Evolutionary conservation across 1,140 invertebrate species (phyloP), one percentile per base, ranked within the genome.

Genomic region (Cyclina sinensis): DNA sequence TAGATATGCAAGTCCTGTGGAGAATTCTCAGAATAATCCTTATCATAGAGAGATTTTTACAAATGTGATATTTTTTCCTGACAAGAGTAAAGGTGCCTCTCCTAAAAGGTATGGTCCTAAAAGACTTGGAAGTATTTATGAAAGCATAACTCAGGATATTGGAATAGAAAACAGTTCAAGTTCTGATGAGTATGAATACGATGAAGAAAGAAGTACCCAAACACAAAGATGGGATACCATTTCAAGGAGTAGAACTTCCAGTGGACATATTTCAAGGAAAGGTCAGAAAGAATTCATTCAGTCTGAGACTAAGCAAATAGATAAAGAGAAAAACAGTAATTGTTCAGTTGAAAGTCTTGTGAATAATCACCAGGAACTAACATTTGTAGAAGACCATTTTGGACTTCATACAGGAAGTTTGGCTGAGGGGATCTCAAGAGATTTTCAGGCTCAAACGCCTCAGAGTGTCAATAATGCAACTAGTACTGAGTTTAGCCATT

Each of bases 311-410:
- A 14, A 70, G 21, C 11, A 21, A n/a, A 70, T 37, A 70, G 14
- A 37, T 43, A 16, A 2, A 1, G 32, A 37, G 4, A 35, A 35
- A 70, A 37, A 70, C 32, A 70, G 3, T 16, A 37, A 70, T 27
- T 9, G 0, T 30, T 9, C 9, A 54, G 30, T 54, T 9, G 3
- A 16, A 21, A 24, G 54, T 37, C 46, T 54, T 24, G 73, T 76
- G 24, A 76, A 3, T 24, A 32, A 32, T 76, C 12, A 4, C 2
- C 1, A 46, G 18, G 18, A 21, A 0, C 14, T 86, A 5, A 11
- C 16, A 21, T 86, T 86, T 86, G 32, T 46, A n/a, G 84, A 86
- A 4, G 74, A 86, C 32, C 84, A 86, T 65, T 86, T 86, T 86
- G 84, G 84, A 65, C 43, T 86, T 4, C 43, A 86, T 57, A 86